phyloP scores from a whole-genome alignment of 1,140 invertebrate genomes.

The Coptotermes formosanus region DNA sequence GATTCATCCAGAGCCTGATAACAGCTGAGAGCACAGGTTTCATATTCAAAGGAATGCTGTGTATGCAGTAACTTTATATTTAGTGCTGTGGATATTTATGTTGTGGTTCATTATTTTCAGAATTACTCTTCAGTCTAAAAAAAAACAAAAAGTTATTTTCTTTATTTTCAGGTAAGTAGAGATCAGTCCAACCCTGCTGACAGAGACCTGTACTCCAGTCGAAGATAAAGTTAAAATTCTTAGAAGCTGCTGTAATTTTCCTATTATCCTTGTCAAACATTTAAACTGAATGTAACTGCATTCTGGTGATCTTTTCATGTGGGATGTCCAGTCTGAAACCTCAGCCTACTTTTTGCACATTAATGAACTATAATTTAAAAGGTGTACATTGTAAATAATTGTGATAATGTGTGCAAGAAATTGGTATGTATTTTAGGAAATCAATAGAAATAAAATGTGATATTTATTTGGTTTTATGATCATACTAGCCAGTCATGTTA shows the following conservation, averaged over 20 bases:
- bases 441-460: neutral
- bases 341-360: neutral
- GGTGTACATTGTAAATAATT: neutral
- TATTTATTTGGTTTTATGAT: too few relatives aligned
- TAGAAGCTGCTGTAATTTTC: neutral
- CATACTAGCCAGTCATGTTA: too few relatives aligned
- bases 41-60: too few relatives aligned
- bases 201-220: neutral
- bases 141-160: neutral
- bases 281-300: neutral
- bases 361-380: neutral
- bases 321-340: neutral
- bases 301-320: neutral
- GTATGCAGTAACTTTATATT: too few relatives aligned
- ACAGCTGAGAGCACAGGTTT: too few relatives aligned
- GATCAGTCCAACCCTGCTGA: neutral
- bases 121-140: too few relatives aligned
- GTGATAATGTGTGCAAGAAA: neutral
- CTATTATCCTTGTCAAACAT: neutral
- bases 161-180: neutral
- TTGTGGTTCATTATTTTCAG: too few relatives aligned
- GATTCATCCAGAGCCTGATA: too few relatives aligned
- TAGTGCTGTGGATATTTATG: too few relatives aligned
- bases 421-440: neutral
- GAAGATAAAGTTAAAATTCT: neutral